phyloP scores from a whole-genome alignment of 2,797 vertebrate species.

The Chaenodraco wilsoni region DNA sequence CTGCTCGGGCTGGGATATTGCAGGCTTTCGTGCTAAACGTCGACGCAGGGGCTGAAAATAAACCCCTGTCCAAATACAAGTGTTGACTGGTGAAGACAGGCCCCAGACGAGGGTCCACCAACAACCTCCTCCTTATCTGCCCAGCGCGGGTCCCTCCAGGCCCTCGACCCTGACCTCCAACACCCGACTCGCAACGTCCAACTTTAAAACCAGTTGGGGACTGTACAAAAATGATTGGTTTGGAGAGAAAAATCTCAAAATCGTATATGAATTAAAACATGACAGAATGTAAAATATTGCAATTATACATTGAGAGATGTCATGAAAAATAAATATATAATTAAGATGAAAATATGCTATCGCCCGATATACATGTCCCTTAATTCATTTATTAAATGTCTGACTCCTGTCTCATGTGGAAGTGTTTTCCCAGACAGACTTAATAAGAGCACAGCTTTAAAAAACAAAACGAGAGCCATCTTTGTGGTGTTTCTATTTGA shows the following conservation, averaged over 20 bases:
- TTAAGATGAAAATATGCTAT: not conserved
- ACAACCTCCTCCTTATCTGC: constrained; percentile 34
- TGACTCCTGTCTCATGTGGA: not conserved
- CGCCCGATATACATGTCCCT: not conserved
- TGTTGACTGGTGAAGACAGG: constrained; percentile 66
- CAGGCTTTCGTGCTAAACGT: constrained; percentile 79
- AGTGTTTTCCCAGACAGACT: not conserved
- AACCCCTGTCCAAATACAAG: constrained; percentile 74
- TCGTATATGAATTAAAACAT: not conserved
- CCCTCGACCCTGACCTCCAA: constrained; percentile 50
- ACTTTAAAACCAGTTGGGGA: constrained; percentile 23
- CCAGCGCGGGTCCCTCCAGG: constrained; percentile 20
- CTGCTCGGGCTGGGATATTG: constrained; percentile 68
- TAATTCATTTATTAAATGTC: not conserved
- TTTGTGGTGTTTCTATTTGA: not conserved
- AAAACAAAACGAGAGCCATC: not conserved
- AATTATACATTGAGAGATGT: too few species aligned
- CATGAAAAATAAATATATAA: too few species aligned
- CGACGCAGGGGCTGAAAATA: constrained; percentile 74
- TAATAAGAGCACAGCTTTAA: not conserved
- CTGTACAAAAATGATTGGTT: not conserved
- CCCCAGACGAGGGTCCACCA: constrained; percentile 54
- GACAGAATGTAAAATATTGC: not conserved
- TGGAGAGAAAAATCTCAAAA: not conserved
- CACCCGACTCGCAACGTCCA: constrained; percentile 7